Percentiles rank a stretch among this genome's conserved stretches.
Conservation (phyloP, 2,797 vertebrate genomes). For the Graptemys geographica region DNA sequence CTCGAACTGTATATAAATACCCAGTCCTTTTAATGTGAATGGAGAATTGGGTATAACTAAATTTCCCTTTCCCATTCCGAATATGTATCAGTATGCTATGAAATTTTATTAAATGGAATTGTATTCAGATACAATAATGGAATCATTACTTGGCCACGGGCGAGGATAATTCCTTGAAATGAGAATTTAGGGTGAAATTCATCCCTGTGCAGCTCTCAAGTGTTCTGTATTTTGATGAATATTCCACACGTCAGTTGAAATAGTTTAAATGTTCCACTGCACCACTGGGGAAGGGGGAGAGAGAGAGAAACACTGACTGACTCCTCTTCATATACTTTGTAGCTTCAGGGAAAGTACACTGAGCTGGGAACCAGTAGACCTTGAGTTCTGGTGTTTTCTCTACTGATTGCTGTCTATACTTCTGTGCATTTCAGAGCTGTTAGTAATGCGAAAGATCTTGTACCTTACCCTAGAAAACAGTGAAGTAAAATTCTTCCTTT, state of each 20-base stretch:
- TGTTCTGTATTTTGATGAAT: not conserved
- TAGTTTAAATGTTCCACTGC: not conserved
- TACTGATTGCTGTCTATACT: not conserved
- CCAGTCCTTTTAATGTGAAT: not conserved
- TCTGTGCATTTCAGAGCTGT: not conserved
- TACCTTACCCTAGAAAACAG: not conserved
- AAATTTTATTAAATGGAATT: conserved; percentile 36
- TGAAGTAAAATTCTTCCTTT: not conserved
- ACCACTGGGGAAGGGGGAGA: not conserved
- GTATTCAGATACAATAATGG: conserved; percentile 9
- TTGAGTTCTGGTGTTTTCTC: not conserved
- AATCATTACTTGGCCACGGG: conserved; percentile 29
- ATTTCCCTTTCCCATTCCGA: conserved; percentile 46
- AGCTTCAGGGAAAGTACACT: not conserved
- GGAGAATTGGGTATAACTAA: conserved; percentile 25
- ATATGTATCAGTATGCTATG: conserved; percentile 10
- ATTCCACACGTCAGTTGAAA: not conserved
- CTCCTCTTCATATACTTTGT: not conserved
- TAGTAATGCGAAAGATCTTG: not conserved
- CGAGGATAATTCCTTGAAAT: conserved; percentile 40
- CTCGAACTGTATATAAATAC: not conserved
- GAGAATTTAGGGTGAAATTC: conserved; percentile 40
- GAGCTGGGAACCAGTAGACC: not conserved
- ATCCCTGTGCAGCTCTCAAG: conserved; percentile 14
- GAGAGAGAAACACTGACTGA: not conserved